A percentile compares a stretch with the other conserved stretches of the same genome.
These are phyloP conservation scores for Spatula versicolor DNA, from an alignment of 2,797 vertebrate genomes.

Conservation along the genomic window DNA sequence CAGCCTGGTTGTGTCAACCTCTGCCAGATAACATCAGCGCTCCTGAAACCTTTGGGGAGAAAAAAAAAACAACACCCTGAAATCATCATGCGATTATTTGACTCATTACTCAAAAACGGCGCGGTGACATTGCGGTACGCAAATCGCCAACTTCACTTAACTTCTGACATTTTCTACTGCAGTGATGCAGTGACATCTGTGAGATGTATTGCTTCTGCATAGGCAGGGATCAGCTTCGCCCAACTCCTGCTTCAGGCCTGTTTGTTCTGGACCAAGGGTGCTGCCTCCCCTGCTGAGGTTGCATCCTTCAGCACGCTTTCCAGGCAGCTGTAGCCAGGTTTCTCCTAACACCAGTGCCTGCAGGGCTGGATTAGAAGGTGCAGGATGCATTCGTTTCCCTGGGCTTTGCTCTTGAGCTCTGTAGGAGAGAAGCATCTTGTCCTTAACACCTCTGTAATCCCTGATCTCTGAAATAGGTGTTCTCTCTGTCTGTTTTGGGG, in stretches of 20 bases:
- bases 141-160: background rate
- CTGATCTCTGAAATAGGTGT: background rate
- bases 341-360: accelerated
- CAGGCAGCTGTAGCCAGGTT: accelerated
- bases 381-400: background rate
- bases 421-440: background rate
- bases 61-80: background rate
- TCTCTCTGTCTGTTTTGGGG: background rate
- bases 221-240: background rate
- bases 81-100: background rate
- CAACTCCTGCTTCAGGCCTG: background rate
- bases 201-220: background rate
- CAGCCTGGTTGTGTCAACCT: background rate
- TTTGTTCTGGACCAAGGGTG: background rate
- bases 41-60: background rate
- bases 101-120: background rate
- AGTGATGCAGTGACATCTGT: accelerated
- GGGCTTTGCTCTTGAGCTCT: background rate
- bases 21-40: background rate
- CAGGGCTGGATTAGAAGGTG: background rate
- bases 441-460: background rate
- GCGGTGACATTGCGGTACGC: background rate
- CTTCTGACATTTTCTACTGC: background rate
- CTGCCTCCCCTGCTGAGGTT: background rate
- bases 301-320: background rate